Percentiles rank a stretch among this genome's conserved stretches.
phyloP scores from a whole-genome alignment of 2,888 invertebrate species.

The Isoperla grammatica region DNA sequence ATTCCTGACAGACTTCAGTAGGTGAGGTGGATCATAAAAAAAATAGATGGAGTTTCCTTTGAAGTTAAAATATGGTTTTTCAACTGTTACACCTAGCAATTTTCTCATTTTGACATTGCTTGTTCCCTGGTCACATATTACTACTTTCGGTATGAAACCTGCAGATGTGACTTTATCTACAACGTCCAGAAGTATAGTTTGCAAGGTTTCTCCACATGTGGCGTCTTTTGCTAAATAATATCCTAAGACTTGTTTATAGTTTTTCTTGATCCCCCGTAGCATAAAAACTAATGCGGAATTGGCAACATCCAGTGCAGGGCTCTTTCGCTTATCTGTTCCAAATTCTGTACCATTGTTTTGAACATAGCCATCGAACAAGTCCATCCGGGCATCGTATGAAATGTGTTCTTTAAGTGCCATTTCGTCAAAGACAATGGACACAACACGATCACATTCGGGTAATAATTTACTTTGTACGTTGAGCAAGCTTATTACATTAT shows the following conservation, averaged over 20 bases:
- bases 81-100: background rate
- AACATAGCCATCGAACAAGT: background rate
- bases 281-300: background rate
- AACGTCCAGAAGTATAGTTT: background rate
- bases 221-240: slow-evolving; percentile 2
- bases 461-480: background rate
- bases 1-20: slow-evolving; percentile 18
- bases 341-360: too few species aligned
- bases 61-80: background rate
- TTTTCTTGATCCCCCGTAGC: slow-evolving; percentile 13
- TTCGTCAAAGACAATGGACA: background rate
- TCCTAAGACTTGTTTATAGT: slow-evolving; percentile 11
- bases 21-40: slow-evolving; percentile 13
- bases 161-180: background rate
- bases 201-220: slow-evolving; percentile 2
- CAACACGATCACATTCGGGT: background rate
- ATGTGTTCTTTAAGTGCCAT: background rate
- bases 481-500: background rate
- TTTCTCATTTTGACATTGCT: slow-evolving; percentile 5
- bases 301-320: too few species aligned
- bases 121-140: slow-evolving; percentile 11
- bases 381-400: background rate
- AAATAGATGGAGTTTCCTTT: background rate
- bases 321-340: too few species aligned
- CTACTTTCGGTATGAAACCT: slow-evolving; percentile 15